phyloP scores from a whole-genome alignment of 1,140 invertebrate species.

The Mizuhopecten yessoensis region DNA sequence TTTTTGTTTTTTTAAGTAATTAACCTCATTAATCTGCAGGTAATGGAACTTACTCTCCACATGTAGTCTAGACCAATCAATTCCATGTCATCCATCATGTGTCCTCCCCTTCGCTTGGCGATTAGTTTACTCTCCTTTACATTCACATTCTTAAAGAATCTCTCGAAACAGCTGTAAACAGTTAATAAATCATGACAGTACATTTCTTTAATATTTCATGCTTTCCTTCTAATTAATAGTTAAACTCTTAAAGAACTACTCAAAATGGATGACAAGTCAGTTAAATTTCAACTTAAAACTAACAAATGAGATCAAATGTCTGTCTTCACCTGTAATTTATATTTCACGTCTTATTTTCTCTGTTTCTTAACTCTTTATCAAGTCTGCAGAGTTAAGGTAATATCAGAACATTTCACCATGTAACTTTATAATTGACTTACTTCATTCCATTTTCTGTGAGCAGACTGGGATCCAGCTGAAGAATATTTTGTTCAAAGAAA shows the following conservation, averaged over 20 bases:
- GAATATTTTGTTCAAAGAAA: constrained; percentile 98
- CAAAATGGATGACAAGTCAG: too few species aligned
- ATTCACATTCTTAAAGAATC: constrained; percentile 99
- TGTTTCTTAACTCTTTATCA: too few species aligned
- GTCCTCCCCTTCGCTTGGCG: constrained; percentile 91
- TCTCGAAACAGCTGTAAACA: constrained; percentile 90
- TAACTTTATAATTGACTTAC: constrained; percentile 85
- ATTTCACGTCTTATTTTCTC: too few species aligned
- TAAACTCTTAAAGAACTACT: too few species aligned
- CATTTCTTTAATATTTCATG: too few species aligned
- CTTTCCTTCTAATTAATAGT: too few species aligned
- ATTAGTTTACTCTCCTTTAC: constrained; percentile 96
- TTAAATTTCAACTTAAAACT: not conserved
- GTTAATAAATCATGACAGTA: constrained; percentile 46
- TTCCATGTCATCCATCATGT: constrained; percentile 88
- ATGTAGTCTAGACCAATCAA: constrained; percentile 98
- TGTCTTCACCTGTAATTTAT: too few species aligned
- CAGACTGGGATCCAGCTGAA: constrained; percentile 94
- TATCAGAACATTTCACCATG: too few species aligned
- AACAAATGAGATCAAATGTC: not conserved
- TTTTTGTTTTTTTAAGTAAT: too few species aligned
- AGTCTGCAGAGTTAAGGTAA: too few species aligned
- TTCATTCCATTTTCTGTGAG: constrained; percentile 98
- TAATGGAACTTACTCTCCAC: constrained; percentile 89
- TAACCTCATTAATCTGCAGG: too few species aligned